Base-by-base conservation (phyloP, 2,113 vertebrate genomes). In the Rutilus rutilus region DNA sequence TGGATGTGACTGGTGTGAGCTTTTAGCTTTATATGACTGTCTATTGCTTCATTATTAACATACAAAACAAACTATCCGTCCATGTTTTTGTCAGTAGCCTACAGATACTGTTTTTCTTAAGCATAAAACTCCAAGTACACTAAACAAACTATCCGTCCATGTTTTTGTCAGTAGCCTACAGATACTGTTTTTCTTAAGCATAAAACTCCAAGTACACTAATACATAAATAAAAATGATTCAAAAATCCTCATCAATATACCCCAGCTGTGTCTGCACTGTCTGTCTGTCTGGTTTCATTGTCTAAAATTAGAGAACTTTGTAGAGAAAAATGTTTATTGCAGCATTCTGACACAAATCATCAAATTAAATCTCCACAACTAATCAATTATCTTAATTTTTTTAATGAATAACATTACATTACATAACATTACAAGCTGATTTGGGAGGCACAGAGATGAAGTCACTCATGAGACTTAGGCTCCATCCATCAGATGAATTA, bases 341-440 rank as follows among this genome's bases (percentile, higher is more conserved):
- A 75, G 15, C 42, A 76, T 27, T 76, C 45, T 75, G 42, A 27
- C 73, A 75, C 71, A 75, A 75, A 47, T 75, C 21, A 25, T 73
- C 45, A 76, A 33, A 59, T 42, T 0, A 74, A 65, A 59, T 83
- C 65, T n/a, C 1, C 19, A 5, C 42, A 50, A 30, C 17, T 39
- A 74, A 60, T 30, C 10, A 1, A 30, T 21, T 8, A 21, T 39
- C 6, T 19, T 17, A 0, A 33, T n/a, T 19, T 57, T 52, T 33
- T 54, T 10, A 19, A 42, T 47, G n/a, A 82, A 4, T 4, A 33
- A 33, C 33, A 33, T 33, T 33, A 33, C 33, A 33, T 33, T 4
- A 23, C 17, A 82, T 67, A 19, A 69, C 78, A 82, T 67, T 25
- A 69, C 78, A 36, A 19, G 6, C 12, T 36, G 65, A 62, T 62